A percentile compares a stretch with the other conserved stretches of the same genome.
These are phyloP conservation scores for Polydesmus complanatus DNA, from an alignment of 2,888 invertebrate species.

Conservation along the genomic window DNA sequence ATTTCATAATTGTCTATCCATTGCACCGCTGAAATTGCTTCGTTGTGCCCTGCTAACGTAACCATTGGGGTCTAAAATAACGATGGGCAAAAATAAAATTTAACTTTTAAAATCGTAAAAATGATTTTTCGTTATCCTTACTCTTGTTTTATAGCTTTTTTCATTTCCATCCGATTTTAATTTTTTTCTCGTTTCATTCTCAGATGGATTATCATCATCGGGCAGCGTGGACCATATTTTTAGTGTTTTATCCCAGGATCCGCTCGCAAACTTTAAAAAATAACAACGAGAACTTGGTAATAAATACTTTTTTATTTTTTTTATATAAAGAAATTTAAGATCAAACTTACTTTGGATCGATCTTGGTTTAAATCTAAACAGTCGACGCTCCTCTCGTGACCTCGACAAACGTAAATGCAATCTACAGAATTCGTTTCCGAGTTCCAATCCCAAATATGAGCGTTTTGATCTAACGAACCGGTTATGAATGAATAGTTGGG, in stretches of 20 bases:
- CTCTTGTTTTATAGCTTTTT: not conserved
- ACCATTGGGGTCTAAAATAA: conserved; percentile 50
- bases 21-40: conserved; percentile 67
- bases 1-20: conserved; percentile 71
- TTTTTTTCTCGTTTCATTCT: conserved; percentile 26
- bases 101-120: no score
- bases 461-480: conserved; percentile 83
- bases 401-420: conserved; percentile 65
- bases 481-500: conserved; percentile 28
- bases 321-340: not conserved
- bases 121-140: conserved; percentile 16
- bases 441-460: conserved; percentile 80
- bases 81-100: no score
- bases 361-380: conserved; percentile 63
- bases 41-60: conserved; percentile 83
- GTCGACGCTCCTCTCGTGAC: conserved; percentile 86
- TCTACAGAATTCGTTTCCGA: conserved; percentile 56
- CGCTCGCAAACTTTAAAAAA: conserved; percentile 67
- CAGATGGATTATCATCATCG: conserved; percentile 21
- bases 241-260: conserved; percentile 82
- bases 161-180: conserved; percentile 22
- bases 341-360: conserved; percentile 29
- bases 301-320: not conserved
- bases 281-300: no score
- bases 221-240: conserved; percentile 66